Base-by-base conservation (phyloP, 1,140 invertebrate species). In the Lepidurus couesii region DNA sequence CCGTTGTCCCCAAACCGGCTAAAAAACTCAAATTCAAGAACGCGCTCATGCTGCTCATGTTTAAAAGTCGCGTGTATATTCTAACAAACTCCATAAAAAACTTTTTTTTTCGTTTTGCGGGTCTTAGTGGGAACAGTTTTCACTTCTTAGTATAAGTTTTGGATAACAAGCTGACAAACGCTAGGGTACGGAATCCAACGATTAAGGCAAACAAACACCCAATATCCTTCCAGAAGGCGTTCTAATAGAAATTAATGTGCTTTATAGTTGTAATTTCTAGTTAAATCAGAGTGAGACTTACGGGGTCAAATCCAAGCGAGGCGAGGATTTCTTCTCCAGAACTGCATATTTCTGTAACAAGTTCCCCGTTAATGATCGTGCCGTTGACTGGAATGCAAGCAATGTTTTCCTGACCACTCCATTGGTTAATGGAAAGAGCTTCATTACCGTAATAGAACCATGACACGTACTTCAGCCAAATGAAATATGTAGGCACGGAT, bases 371-470 rank as follows among this genome's bases (percentile, higher is more conserved):
- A 77, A 87, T 89, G 0, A 91, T 90, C 83, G 93, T 95, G 4
- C 91, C 91, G 13, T 89, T 88, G 83, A 87, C 88, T 44, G 88
- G 85, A 65, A 91, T 91, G 84, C 93, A 93, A 10, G 87, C 87
- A 81, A 94, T 94, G 21, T 84, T 83, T 11, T 91, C 89, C 13
- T 75, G 74, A 16, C 90, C 89, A 0, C 88, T 84, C 96, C 96
- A 98, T 84, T 98, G 95, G 86, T 97, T 98, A 75, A 98, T 92
- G n/a, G 94, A 87, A 1, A 98, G 86, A 0, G 95, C 93, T 86
- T 98, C 96, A 85, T 95, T 97, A 73, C 92, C 94, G 84, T 97
- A 98, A 75, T 92, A 90, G 86, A 98, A 98, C 95, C 97, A 98
- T 0, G 95, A 98, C 21, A 98, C 84, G 85, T 96, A 95, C 16